Base-by-base conservation (phyloP, 2,797 vertebrate genomes). In the Chloroceryle inda region DNA sequence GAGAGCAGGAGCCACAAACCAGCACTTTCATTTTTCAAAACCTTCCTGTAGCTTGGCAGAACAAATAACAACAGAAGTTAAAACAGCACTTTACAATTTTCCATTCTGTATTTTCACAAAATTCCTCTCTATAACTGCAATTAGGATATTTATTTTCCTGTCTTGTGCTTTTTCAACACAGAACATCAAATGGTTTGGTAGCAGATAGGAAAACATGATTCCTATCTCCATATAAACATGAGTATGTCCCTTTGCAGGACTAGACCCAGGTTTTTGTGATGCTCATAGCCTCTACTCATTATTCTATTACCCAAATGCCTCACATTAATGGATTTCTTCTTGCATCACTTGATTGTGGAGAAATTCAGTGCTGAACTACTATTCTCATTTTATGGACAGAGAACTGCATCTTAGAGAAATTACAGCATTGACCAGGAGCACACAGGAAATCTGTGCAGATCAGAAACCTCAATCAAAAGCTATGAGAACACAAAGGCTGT, bases 121-220 rank as follows among this genome's bases (percentile, higher is more conserved):
- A 88, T 88, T 91, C 63, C 84, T 78, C 47, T 62, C 59, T 94
- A 73, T 42, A 94, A 49, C 35, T 55, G 55, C 45, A 92, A 66
- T 84, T 92, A 86, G 55, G 71, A 74, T 92, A 92, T 96, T 89
- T 94, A 79, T 94, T 94, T 93, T 61, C 55, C 26, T 67, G 26
- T 66, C 67, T 73, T 76, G 27, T 90, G 67, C 40, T 79, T 96
- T 92, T 94, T 77, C 80, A 53, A 52, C 62, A 71, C 8, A 72
- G 78, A 92, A 56, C 11, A 5, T 96, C 88, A 86, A 73, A 53
- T 63, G 19, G 9, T 79, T 92, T 61, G 23, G 45, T 90, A 92
- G 56, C 47, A 94, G 79, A 37, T 21, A 87, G 68, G 77, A 89
- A 83, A 85, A 14, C 40, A 37, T 44, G 29, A 9, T 17, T 94